Evolutionary conservation across 2,888 invertebrate genomes (phyloP), one percentile per base, ranked within the genome.

Genomic region (Aleiodes leptofemur): DNA sequence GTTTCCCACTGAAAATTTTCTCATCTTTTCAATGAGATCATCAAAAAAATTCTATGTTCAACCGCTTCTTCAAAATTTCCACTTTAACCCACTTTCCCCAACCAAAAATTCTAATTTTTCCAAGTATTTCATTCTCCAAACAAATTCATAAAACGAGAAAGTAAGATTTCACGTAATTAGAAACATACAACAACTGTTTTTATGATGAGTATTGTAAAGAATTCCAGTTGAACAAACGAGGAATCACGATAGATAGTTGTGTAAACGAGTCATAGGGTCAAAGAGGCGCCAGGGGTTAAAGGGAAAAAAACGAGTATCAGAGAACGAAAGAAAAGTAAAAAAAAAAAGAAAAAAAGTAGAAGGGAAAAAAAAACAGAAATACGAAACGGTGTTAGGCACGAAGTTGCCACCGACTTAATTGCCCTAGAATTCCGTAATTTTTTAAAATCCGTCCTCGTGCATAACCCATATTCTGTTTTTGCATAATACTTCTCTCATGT

Each of bases 351-450:
- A 56, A 29, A 29, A 0, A 5, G 4, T 9, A 43, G 31, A 51
- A n/a, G 7, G 31, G 23, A 23, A 23, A 23, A 23, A 23, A 13
- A 59, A 59, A 38, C 4, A 72, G 43, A 55, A 66, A 72, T 55
- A 31, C 55, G 43, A 73, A 73, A 68, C 55, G 71, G 77, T 72
- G 78, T 80, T 81, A 80, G 78, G 77, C 71, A 78, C 79, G 79
- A 81, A 78, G 78, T 78, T 76, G 77, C 13, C 68, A 51, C 34
- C 43, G 51, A 61, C 29, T 53, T 79, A 83, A 84, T 84, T 83
- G 83, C 77, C 81, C 79, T 81, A 81, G 80, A 82, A 83, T 78
- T 69, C 73, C 31, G 73, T 51, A 13, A 43, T 43, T 16, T 56
- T 56, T 16, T 56, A 11, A 16, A 56, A 56, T 64, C 64, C 48